Conservation (phyloP, 2,797 vertebrate species). For the Lates japonicus region DNA sequence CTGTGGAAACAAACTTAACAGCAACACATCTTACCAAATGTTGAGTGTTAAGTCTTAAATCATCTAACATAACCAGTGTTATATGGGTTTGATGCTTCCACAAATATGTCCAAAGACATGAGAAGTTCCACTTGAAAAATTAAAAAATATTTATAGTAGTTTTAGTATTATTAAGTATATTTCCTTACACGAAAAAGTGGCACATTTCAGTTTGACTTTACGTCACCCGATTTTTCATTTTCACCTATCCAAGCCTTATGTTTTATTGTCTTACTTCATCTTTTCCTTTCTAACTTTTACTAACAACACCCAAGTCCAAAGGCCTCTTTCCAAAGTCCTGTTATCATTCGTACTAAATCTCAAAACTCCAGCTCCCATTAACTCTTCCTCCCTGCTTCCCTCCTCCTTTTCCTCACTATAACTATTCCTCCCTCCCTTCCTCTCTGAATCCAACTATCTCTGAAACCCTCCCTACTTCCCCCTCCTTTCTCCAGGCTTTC, state of each 20-base stretch:
- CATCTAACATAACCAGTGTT: too few species aligned
- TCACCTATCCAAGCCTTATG: not conserved
- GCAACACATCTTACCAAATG: too few species aligned
- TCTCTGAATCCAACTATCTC: not conserved
- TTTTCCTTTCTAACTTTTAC: slow-evolving; percentile 22
- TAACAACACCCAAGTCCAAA: slow-evolving; percentile 25
- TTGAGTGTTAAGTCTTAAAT: too few species aligned
- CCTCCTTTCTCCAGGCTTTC: not conserved
- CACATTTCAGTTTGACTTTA: not conserved
- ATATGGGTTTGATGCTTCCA: not conserved
- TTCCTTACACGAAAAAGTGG: not conserved
- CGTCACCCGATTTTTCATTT: not conserved
- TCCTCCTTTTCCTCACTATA: not conserved
- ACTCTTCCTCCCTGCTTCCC: slow-evolving; percentile 15
- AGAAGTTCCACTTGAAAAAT: not conserved
- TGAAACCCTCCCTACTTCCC: not conserved
- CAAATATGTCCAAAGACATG: not conserved
- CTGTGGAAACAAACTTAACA: too few species aligned
- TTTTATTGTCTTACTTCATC: slow-evolving; percentile 23
- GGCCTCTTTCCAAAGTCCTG: slow-evolving; percentile 42
- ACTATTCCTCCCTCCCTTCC: slow-evolving; percentile 1
- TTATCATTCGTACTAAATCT: slow-evolving; percentile 45
- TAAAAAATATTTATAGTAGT: not conserved
- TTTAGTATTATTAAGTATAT: not conserved
- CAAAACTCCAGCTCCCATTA: slow-evolving; percentile 15